Conservation (phyloP, 2,888 invertebrate species). For the Helleia helle region DNA sequence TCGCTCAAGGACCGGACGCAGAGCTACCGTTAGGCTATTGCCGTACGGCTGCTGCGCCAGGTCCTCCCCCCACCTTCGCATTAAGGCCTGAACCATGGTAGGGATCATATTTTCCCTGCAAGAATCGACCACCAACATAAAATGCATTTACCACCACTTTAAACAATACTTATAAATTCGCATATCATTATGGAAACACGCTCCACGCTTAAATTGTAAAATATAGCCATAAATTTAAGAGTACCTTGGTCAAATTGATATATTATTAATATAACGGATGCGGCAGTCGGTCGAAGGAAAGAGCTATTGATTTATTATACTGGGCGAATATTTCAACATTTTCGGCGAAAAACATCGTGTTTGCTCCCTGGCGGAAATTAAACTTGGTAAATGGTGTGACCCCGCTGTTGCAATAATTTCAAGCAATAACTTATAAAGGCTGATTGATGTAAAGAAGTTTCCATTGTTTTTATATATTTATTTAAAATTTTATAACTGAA, state of each 20-base stretch:
- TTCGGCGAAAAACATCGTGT: constrained; percentile 11
- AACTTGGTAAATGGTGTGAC: constrained; percentile 11
- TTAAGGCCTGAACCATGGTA: too few relatives aligned
- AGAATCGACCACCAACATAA: too few relatives aligned
- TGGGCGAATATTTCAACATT: constrained; percentile 4
- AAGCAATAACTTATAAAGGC: constrained; percentile 9
- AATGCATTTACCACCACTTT: too few relatives aligned
- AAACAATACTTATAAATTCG: neutral
- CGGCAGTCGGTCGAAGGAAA: constrained; percentile 2
- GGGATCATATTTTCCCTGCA: too few relatives aligned
- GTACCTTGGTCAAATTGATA: neutral
- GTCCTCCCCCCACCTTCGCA: too few relatives aligned
- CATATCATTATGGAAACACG: neutral
- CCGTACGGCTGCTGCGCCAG: too few relatives aligned
- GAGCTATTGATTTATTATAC: constrained; percentile 11
- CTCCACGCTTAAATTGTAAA: neutral
- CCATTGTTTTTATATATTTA: too few relatives aligned
- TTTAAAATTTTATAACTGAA: too few relatives aligned
- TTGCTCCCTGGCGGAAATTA: constrained; percentile 11
- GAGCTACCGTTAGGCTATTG: too few relatives aligned
- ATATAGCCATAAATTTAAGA: neutral
- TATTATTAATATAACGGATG: constrained; percentile 6
- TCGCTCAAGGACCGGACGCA: too few relatives aligned
- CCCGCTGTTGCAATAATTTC: constrained; percentile 8
- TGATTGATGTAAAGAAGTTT: neutral